Evolutionary conservation across 2,888 invertebrate genomes (phyloP), one percentile per base, ranked within the genome.

Genomic region (Imbricaverruca yamaguchii): DNA sequence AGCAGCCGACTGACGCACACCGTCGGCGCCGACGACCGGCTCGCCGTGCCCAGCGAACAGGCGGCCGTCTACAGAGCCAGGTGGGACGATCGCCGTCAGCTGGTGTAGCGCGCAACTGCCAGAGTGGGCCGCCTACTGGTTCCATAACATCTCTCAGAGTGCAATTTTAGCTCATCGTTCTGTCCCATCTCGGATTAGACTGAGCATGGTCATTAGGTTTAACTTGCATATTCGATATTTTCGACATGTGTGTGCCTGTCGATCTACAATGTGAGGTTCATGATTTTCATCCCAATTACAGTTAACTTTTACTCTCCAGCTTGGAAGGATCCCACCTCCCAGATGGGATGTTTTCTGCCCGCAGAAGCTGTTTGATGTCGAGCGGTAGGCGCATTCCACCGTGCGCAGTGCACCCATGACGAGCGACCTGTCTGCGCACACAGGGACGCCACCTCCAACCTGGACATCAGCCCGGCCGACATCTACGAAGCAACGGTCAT

Each of bases 381-480:
- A 39, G 39, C 39, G 39, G 39, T 39, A 39, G 4, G 39, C 39
- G 39, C 39, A 39, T 39, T 39, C 39, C 39, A 39, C 39, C 39
- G 39, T 39, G 39, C 39, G 4, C 39, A 39, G 39, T 39, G 39
- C 39, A 39, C 39, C 39, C 39, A 39, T 39, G 39, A 39, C 39
- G 39, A 39, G 39, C 39, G 39, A 39, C 1, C 39, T 39, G 25
- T 11, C 25, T 6, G 15, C n/a, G 39, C 25, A 18, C 39, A 8
- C 74, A 74, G 74, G 55, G 74, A 74, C 55, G 55, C 74, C 21
- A 55, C 21, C 15, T 18, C 74, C 8, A 53, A 23, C n/a, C 53
- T 55, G 8, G 74, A 74, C 55, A 74, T 74, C 55, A 74, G 74
- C 74, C 74, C 74, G 11, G 74, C 74, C 18, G 74, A 74, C 74